Percentiles rank a stretch among this genome's conserved stretches.
These are phyloP conservation scores for Pagrus major DNA, from an alignment of 2,113 vertebrate species.

Conservation along the genomic window DNA sequence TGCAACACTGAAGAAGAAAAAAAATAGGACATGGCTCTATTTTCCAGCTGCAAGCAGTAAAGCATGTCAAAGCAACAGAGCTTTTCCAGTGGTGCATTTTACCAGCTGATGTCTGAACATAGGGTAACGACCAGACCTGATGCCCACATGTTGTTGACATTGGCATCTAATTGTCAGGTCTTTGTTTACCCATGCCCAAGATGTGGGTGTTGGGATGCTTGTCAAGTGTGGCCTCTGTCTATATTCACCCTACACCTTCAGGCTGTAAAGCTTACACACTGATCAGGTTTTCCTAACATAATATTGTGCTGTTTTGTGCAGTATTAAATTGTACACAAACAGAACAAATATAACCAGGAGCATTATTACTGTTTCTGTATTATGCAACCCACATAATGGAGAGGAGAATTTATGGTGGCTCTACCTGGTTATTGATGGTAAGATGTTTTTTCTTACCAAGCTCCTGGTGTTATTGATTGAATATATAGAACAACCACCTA, in stretches of 20 bases:
- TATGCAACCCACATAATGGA: background rate
- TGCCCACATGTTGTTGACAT: conserved; percentile 2
- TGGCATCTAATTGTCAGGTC: background rate
- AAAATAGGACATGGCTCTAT: background rate
- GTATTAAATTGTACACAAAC: background rate
- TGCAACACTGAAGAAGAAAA: conserved; percentile 2
- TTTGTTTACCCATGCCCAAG: background rate
- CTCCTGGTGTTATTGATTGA: background rate
- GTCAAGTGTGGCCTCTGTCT: background rate
- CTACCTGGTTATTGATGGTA: background rate
- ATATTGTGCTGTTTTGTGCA: background rate
- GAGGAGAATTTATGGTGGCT: background rate
- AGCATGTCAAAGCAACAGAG: background rate
- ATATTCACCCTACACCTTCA: background rate
- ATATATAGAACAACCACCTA: background rate
- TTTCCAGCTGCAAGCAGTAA: background rate
- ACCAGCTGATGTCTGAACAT: background rate
- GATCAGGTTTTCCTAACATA: background rate
- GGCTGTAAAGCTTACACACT: background rate
- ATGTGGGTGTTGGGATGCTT: background rate
- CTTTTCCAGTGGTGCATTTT: background rate
- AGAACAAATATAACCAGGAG: background rate
- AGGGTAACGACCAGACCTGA: background rate
- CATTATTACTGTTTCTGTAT: background rate
- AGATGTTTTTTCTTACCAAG: background rate